Base-by-base conservation (phyloP, 37 sponge, comb jelly and placozoan species). In the Beroe ovata region DNA sequence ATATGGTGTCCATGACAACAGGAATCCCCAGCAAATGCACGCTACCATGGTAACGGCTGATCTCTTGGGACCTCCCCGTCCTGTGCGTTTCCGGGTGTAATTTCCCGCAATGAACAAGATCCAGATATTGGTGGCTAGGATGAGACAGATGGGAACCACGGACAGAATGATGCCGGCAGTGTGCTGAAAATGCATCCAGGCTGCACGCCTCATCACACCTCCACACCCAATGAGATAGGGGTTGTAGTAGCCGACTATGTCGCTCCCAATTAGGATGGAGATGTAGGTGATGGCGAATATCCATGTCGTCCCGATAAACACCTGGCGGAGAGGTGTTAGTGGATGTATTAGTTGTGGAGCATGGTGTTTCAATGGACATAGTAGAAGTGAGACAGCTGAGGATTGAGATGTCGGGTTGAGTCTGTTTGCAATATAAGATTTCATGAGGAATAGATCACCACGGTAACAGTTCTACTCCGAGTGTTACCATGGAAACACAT, bases 21-120 rank as follows among this genome's bases (percentile, higher is more conserved):
- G 16, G 69, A 66, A 66, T 1, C 36, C 69, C 69, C 69, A 66
- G 36, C 69, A 66, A 4, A 66, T 66, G 36, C 69, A 66, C 36
- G 69, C 69, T 32, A 66, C 69, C 69, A 66, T 66, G 69, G 69
- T 66, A 66, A 66, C 69, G 35, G 69, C 69, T 8, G 69, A 66
- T 1, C 69, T 26, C 1, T 30, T 66, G 35, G 69, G 69, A 33
- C 25, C 69, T 34, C 25, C 25, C 16, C 30, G 32, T 25, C 69
- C 69, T 25, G 69, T 66, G 32, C 69, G 32, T 30, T 66, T 66
- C 69, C 36, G 33, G 30, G 69, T 33, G 69, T 66, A 66, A 18
- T 30, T 66, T 18, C 69, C 69, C 1, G 69, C 69, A 6, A 66
- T 66, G 69, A 25, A 66, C 18, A 66, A 37, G 25, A 66, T 66